Evolutionary conservation across 2,113 vertebrate genomes (phyloP).

Genomic region (Dolichallabes microphthalmus): DNA sequence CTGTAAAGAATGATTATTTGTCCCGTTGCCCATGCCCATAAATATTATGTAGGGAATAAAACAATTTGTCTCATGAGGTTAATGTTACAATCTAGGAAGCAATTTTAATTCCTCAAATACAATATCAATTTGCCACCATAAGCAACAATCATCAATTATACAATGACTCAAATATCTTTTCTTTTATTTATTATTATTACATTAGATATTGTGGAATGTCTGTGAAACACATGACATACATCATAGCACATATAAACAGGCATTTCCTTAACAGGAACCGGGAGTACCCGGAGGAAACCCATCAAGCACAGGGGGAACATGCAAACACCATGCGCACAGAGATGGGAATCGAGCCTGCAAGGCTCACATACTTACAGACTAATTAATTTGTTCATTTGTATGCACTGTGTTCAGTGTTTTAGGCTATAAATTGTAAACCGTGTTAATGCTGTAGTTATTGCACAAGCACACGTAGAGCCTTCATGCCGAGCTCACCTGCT

Average conservation of each 20-base stretch:
- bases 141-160: neutral
- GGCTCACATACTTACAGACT: too few relatives aligned
- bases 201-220: neutral
- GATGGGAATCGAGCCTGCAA: neutral
- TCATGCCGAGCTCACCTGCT: neutral
- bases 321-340: too few relatives aligned
- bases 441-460: neutral
- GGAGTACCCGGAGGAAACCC: too few relatives aligned
- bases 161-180: neutral
- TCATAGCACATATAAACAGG: neutral
- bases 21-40: neutral
- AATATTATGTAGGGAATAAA: neutral
- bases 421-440: neutral
- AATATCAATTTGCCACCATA: neutral
- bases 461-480: neutral
- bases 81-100: too few relatives aligned
- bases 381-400: neutral
- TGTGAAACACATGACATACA: neutral
- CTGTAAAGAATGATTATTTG: neutral
- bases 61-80: neutral
- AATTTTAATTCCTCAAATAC: neutral
- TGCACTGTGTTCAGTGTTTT: neutral
- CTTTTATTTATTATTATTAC: neutral
- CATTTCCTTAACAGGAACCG: neutral
- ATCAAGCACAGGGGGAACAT: too few relatives aligned